phyloP scores from a whole-genome alignment of 2,113 vertebrate genomes.

The Asarcornis scutulata region DNA sequence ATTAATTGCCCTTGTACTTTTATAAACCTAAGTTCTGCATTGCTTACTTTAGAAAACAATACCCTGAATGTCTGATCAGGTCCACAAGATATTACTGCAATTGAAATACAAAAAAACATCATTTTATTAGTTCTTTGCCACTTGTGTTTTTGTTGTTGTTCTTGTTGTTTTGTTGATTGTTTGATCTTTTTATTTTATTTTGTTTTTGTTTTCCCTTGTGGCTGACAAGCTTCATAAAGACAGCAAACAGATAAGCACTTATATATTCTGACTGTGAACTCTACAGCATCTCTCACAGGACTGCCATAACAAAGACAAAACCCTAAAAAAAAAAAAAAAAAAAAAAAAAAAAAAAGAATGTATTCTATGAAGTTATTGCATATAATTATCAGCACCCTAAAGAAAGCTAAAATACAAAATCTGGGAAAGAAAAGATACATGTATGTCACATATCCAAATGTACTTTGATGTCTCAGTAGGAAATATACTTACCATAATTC shows the following conservation, averaged over 20 bases:
- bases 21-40: neutral
- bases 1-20: neutral
- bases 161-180: no score
- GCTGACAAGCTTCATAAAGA: neutral
- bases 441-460: conserved; percentile 21
- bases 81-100: neutral
- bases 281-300: neutral
- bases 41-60: neutral
- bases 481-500: conserved; percentile 53
- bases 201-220: neutral
- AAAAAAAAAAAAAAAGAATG: neutral
- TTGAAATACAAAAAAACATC: neutral
- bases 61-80: neutral
- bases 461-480: conserved; percentile 49
- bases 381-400: neutral
- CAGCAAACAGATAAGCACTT: neutral
- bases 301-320: neutral
- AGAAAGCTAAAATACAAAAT: conserved; percentile 32
- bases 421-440: conserved; percentile 50
- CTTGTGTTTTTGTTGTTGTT: neutral
- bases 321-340: neutral
- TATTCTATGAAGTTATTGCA: conserved; percentile 25
- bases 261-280: neutral
- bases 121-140: neutral
- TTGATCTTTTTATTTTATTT: no score